These are phyloP conservation scores for Todiramphus saurophagus DNA, from an alignment of 2,113 vertebrate genomes.

Conservation along the genomic window DNA sequence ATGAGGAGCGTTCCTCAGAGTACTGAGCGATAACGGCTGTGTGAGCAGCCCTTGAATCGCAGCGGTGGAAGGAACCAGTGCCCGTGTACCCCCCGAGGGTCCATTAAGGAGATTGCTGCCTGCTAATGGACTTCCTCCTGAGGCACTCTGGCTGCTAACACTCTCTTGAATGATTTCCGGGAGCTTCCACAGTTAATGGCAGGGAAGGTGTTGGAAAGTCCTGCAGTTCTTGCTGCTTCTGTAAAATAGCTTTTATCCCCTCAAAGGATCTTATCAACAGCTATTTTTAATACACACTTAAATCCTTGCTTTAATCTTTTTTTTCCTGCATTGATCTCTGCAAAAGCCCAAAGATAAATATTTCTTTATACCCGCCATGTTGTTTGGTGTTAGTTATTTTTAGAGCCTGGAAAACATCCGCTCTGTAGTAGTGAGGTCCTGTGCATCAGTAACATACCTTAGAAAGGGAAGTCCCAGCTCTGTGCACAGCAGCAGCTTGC, in stretches of 20 bases:
- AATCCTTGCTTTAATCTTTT: not conserved
- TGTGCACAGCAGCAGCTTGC: not conserved
- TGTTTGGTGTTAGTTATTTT: conserved; percentile 12
- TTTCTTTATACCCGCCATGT: not conserved
- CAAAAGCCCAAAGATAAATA: not conserved
- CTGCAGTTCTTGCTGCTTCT: not conserved
- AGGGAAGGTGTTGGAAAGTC: conserved; percentile 33
- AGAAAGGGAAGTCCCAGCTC: not conserved
- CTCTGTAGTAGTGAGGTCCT: not conserved
- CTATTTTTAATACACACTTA: conserved; percentile 11
- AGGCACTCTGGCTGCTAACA: conserved; percentile 7
- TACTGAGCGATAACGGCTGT: not conserved
- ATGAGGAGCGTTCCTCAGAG: not conserved
- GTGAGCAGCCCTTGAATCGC: not conserved
- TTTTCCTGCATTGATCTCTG: not conserved
- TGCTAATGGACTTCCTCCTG: conserved; percentile 53
- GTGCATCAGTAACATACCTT: not conserved
- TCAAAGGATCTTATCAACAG: not conserved
- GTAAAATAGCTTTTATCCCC: not conserved
- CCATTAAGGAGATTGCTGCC: conserved; percentile 39
- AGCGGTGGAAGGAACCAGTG: not conserved
- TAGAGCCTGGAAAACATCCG: conserved; percentile 7
- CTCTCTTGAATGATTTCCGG: conserved; percentile 21
- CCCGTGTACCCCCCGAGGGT: not conserved
- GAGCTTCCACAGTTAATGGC: not conserved